phyloP scores from a whole-genome alignment of 1,140 invertebrate species.

The Cardiocondyla obscurior region DNA sequence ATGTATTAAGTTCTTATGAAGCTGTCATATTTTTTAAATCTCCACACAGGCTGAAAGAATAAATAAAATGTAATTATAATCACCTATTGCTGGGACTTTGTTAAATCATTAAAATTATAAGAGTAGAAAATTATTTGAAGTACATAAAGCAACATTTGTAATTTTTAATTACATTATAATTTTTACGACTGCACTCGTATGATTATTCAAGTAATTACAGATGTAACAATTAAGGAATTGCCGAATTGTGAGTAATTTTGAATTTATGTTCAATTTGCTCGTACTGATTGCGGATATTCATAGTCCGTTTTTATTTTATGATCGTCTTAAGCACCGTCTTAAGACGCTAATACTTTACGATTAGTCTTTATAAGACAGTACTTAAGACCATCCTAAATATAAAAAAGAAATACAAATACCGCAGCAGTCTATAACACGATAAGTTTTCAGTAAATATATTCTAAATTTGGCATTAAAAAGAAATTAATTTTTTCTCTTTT shows the following conservation, averaged over 20 bases:
- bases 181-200: neutral
- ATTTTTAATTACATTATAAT: conserved; percentile 52
- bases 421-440: no score
- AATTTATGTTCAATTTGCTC: conserved; percentile 21
- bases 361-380: no score
- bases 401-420: no score
- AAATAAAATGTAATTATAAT: conserved; percentile 53
- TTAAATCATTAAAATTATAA: conserved; percentile 65
- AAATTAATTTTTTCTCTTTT: conserved; percentile 51
- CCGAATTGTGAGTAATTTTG: conserved; percentile 19
- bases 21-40: conserved; percentile 3
- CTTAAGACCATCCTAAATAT: no score
- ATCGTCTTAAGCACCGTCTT: no score
- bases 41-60: conserved; percentile 57
- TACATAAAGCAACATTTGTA: conserved; percentile 80
- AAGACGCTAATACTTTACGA: no score
- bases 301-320: no score
- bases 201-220: conserved; percentile 43
- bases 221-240: conserved; percentile 20
- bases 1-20: neutral
- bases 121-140: conserved; percentile 71
- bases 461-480: conserved; percentile 37
- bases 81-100: conserved; percentile 53
- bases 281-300: no score
- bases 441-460: conserved; percentile 34